Conservation (phyloP, 2,113 vertebrate species). For the Corvus hawaiiensis region DNA sequence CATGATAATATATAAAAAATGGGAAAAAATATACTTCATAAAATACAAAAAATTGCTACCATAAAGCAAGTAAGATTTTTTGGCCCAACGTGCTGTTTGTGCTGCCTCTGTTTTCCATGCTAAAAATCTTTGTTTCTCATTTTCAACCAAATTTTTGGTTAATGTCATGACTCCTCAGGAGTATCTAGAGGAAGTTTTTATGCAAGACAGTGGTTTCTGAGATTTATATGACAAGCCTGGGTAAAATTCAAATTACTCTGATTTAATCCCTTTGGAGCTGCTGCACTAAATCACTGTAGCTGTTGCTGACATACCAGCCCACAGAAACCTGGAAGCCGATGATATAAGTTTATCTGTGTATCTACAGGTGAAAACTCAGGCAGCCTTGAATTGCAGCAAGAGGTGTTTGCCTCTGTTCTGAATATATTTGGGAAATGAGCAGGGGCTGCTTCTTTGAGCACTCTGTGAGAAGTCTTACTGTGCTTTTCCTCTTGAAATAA, state of each 20-base stretch:
- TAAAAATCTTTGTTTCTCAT: neutral
- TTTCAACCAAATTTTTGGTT: constrained; percentile 11
- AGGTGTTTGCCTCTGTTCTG: constrained; percentile 34
- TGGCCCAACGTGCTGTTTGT: neutral
- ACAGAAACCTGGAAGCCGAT: constrained; percentile 60
- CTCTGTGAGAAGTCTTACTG: neutral
- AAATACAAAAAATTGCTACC: neutral
- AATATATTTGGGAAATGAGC: constrained; percentile 41
- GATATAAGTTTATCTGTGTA: constrained; percentile 65
- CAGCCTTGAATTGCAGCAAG: constrained; percentile 32
- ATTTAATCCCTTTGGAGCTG: constrained; percentile 72
- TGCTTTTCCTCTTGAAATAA: constrained; percentile 9
- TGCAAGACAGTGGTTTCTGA: constrained; percentile 71
- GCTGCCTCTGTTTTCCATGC: neutral
- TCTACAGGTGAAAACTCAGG: constrained; percentile 67
- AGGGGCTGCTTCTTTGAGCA: neutral
- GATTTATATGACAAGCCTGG: constrained; percentile 74
- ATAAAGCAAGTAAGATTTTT: neutral
- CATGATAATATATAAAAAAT: neutral
- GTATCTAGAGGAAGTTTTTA: constrained; percentile 66
- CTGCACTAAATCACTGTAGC: constrained; percentile 72
- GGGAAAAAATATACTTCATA: neutral
- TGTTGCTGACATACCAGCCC: constrained; percentile 59
- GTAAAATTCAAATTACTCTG: constrained; percentile 77
- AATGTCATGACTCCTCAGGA: constrained; percentile 27